phyloP scores from a whole-genome alignment of 35 echinoderm and acorn worm genomes.

The Apostichopus parvimensis region DNA sequence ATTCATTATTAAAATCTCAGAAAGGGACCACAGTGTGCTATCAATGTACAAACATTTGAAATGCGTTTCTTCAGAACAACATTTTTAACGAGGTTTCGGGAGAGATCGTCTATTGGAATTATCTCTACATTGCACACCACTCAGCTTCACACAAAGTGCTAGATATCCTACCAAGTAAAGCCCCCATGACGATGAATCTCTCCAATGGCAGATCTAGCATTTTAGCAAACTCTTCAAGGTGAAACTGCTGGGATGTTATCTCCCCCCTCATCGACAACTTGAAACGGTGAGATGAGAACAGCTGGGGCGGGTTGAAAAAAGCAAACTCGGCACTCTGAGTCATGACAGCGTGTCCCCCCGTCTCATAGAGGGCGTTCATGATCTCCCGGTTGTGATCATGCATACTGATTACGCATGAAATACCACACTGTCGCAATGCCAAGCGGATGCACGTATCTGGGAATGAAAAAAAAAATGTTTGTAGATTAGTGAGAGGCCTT shows the following conservation, averaged over 20 bases:
- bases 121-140: too few species aligned
- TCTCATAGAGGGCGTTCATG: slow-evolving; percentile 81
- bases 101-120: too few species aligned
- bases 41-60: too few species aligned
- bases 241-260: slow-evolving; percentile 81
- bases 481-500: too few species aligned
- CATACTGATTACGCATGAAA: slow-evolving; percentile 64
- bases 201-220: slow-evolving; percentile 86
- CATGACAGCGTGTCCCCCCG: slow-evolving; percentile 87
- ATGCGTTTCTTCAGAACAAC: too few species aligned
- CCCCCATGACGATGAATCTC: slow-evolving; percentile 94
- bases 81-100: too few species aligned
- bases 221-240: slow-evolving; percentile 90
- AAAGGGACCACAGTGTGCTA: too few species aligned
- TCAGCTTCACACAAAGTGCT: too few species aligned
- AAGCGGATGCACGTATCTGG: slow-evolving; percentile 95
- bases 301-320: slow-evolving; percentile 88
- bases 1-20: too few species aligned
- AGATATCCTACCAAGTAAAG: slow-evolving; percentile 81
- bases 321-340: slow-evolving; percentile 86
- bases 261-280: slow-evolving; percentile 97
- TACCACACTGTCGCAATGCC: slow-evolving; percentile 89
- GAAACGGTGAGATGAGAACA: slow-evolving; percentile 97
- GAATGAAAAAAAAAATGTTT: not conserved
- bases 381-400: slow-evolving; percentile 80